A percentile compares a stretch with the other conserved stretches of the same genome.
phyloP scores from a whole-genome alignment of 2,888 invertebrate species.

The Sisyra terminalis region DNA sequence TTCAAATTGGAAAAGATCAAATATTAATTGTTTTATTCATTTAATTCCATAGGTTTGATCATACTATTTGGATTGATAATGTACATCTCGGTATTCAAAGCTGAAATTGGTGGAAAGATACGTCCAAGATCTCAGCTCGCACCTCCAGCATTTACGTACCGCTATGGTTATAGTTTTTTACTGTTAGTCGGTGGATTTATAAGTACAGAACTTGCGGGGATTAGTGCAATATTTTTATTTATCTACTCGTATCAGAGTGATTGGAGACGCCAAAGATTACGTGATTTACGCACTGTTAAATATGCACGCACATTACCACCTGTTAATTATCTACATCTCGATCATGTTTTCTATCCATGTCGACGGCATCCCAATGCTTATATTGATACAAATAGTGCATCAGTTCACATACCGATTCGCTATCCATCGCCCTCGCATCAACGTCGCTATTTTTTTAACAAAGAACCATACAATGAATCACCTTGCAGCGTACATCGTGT shows the following conservation, averaged over 20 bases:
- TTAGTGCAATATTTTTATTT: constrained; percentile 74
- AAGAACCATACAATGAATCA: constrained; percentile 30
- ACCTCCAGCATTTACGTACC: constrained; percentile 66
- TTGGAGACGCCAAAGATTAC: constrained; percentile 35
- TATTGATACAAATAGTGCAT: constrained; percentile 25
- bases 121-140: constrained; percentile 62
- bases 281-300: constrained; percentile 33
- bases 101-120: constrained; percentile 76
- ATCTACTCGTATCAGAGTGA: constrained; percentile 62
- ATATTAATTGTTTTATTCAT: background rate
- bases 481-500: constrained; percentile 37
- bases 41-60: constrained; percentile 50
- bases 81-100: constrained; percentile 85
- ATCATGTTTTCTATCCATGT: constrained; percentile 24
- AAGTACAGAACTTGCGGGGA: constrained; percentile 69
- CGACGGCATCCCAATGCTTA: constrained; percentile 29
- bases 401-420: constrained; percentile 18
- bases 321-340: constrained; percentile 24
- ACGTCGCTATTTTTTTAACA: constrained; percentile 46
- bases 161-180: constrained; percentile 78
- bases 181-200: constrained; percentile 73
- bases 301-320: constrained; percentile 33
- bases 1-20: background rate
- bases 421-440: constrained; percentile 33
- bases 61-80: constrained; percentile 84